These are phyloP conservation scores for Idris sp. DNA, from an alignment of 1,140 invertebrate genomes.

Conservation along the genomic window DNA sequence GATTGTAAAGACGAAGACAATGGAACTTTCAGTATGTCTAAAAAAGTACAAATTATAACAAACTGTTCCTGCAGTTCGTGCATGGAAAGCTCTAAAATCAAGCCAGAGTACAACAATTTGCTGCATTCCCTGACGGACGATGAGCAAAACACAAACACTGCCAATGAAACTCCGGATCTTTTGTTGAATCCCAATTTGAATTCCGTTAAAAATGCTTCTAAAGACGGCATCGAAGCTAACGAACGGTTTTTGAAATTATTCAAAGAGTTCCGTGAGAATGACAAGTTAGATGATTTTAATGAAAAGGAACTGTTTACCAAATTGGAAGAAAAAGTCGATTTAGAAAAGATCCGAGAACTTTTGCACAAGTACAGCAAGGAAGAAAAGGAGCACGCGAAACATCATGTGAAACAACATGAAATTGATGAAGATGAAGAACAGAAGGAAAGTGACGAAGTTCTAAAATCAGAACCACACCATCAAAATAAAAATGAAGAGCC, in stretches of 20 bases:
- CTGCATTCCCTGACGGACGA: conserved; percentile 70
- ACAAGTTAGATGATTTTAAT: conserved; percentile 69
- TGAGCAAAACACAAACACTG: conserved; percentile 69
- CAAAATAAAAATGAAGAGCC: conserved; percentile 46
- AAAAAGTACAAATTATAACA: conserved; percentile 82
- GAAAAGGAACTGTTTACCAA: conserved; percentile 70
- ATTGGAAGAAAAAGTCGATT: conserved; percentile 67
- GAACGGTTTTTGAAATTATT: conserved; percentile 72
- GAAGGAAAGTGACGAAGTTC: conserved; percentile 37
- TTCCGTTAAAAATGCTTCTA: conserved; percentile 67
- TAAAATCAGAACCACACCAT: conserved; percentile 29
- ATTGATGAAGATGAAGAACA: conserved; percentile 15
- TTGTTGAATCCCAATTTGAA: conserved; percentile 74
- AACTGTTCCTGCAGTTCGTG: conserved; percentile 83
- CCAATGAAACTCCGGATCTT: conserved; percentile 73
- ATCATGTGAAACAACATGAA: conserved; percentile 62
- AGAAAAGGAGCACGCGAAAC: conserved; percentile 54
- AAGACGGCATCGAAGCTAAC: conserved; percentile 67
- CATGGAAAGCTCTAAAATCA: conserved; percentile 74
- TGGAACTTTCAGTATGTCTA: conserved; percentile 79
- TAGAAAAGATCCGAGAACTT: conserved; percentile 71
- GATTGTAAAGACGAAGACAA: conserved; percentile 80
- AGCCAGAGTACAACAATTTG: conserved; percentile 73
- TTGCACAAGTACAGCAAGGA: conserved; percentile 68
- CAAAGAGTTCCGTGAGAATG: conserved; percentile 70